Conservation (phyloP, 2,113 vertebrate genomes). For the Peucedramus taeniatus region DNA sequence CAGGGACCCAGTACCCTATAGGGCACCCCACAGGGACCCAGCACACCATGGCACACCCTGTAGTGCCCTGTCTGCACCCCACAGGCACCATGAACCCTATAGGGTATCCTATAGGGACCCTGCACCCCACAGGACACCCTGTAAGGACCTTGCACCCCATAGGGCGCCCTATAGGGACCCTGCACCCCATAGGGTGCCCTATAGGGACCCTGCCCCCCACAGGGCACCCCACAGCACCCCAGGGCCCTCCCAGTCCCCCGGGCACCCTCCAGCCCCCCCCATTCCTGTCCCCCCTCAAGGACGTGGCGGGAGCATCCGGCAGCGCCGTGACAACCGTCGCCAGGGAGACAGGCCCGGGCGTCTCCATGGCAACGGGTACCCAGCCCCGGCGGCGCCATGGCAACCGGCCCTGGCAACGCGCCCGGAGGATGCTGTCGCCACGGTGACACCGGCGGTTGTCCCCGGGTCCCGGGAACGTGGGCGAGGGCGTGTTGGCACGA, state of each 20-base stretch:
- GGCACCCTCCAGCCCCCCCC: not conserved
- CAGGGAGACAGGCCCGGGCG: not conserved
- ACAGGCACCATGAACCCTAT: too few relatives aligned
- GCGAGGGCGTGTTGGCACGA: not conserved
- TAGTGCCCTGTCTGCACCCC: too few relatives aligned
- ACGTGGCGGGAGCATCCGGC: not conserved
- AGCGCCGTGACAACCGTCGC: not conserved
- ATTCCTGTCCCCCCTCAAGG: not conserved
- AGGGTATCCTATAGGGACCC: not conserved
- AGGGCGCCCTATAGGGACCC: too few relatives aligned
- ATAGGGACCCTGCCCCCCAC: rapidly evolving
- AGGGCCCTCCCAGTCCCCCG: not conserved
- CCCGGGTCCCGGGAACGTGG: not conserved
- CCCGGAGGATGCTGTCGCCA: not conserved
- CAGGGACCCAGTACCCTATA: too few relatives aligned
- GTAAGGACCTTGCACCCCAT: not conserved
- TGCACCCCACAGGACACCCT: rapidly evolving
- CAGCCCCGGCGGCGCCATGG: not conserved
- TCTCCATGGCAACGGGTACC: not conserved
- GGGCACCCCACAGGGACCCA: too few relatives aligned
- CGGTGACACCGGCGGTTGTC: not conserved
- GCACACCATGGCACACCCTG: too few relatives aligned
- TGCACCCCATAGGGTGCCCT: not conserved
- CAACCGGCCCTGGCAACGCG: not conserved
- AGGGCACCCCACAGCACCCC: not conserved